Base-by-base conservation (phyloP, 2,888 invertebrate species). In the Heliothis peltigera region DNA sequence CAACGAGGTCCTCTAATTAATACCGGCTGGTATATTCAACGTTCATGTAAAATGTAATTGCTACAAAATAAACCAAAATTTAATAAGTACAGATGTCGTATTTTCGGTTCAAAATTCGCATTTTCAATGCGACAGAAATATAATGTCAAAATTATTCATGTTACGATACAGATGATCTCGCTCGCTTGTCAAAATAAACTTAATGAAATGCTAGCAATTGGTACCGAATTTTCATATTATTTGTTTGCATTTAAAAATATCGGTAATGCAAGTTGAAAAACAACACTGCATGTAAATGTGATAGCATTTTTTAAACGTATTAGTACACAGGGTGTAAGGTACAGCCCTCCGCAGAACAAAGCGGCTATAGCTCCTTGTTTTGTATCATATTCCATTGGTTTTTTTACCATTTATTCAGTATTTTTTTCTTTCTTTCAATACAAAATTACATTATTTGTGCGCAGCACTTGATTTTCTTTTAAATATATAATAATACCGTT, bases 151-250 rank as follows among this genome's bases (percentile, higher is more conserved):
- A 39, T 39, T 39, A 39, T 39, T 39, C 39, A 39, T 39, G 39
- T 39, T 39, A 51, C 47, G 63, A 66, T 51, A 70, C 58, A 48
- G 58, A 39, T 39, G 39, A 39, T 39, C 39, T n/a, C 39, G 39
- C 5, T 39, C 39, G 39, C 39, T 39, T 39, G 39, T 39, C 39
- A 39, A 39, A 39, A 39, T 39, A 39, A 39, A 39, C n/a, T 39
- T 39, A 39, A 39, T 39, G 39, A 39, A 39, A 39, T 39, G 39
- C 39, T 15, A 39, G 39, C 39, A 39, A n/a, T 39, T 39, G 39
- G 39, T 39, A 4, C n/a, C 15, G n/a, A 5, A 39, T 39, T 39
- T 39, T 10, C 39, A n/a, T 39, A 39, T 39, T 39, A 39, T 39
- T 39, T 39, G n/a, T 39, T n/a, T 39, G n/a, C 39, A n/a, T n/a